Base-by-base conservation (phyloP, 2,797 vertebrate genomes). In the Denticeps clupeoides region DNA sequence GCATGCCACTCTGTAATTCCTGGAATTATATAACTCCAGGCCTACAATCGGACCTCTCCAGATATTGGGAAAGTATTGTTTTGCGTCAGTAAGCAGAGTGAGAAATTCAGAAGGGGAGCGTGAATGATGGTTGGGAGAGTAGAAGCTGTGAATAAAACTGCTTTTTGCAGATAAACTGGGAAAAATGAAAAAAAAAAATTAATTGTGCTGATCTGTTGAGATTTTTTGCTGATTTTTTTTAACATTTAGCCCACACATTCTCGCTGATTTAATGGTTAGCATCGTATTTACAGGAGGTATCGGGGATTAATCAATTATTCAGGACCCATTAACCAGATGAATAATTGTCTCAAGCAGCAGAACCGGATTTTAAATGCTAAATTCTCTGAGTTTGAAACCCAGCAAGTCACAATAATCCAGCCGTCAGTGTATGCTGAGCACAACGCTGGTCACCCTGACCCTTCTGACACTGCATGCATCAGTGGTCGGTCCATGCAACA, bases 1-100 rank as follows among this genome's bases (percentile, higher is more conserved):
- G 75, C 78, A 75, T 81, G 75, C 71, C 68, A 63, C 71, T 72
- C 77, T 81, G 78, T 83, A 81, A 82, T 79, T 82, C 77, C 70
- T 70, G 60, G 77, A 69, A 79, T 87, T 81, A 79, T 81, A 72
- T 79, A 81, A 82, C 75, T 81, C 78, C 70, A 75, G 67, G 58
- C 59, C 69, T 75, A 74, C 77, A 78, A 76, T 78, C 73, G 79
- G 78, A 81, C 74, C 77, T 72, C 75, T 60, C 64, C 40, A 52
- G 60, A 35, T 55, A 70, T 76, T 73, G 72, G 78, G 63, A 58
- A 80, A 81, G 72, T 78, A 74, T 80, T 84, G 79, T 84, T 84
- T 82, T 67, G 71, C 67, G 59, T 29, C 65, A 68, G 71, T 69
- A 74, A 72, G 75, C 69, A 73, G 70, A 74, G 65, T 62, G 63